Evolutionary conservation across 2,888 invertebrate species (phyloP).

Genomic region (Branchellion lobata): DNA sequence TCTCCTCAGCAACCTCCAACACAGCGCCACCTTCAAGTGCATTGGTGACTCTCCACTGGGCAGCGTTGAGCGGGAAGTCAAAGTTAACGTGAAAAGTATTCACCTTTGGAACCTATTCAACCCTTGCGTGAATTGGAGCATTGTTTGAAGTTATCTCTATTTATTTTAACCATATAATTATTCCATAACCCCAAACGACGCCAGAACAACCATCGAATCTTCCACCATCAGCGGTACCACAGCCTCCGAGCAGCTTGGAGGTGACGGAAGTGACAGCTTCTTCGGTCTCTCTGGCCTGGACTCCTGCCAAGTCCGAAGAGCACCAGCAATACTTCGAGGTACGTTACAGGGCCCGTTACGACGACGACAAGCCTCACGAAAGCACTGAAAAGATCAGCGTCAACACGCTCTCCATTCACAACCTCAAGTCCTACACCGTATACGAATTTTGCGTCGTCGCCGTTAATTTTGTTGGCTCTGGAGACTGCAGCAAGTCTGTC

Average conservation of each 20-base stretch:
- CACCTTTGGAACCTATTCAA: not conserved
- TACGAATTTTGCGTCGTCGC: constrained; percentile 30
- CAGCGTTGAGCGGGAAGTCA: constrained; percentile 20
- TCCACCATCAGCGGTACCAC: constrained; percentile 17
- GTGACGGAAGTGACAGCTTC: constrained; percentile 32
- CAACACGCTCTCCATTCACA: not conserved
- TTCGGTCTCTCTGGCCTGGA: constrained; percentile 28
- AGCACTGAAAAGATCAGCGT: not conserved
- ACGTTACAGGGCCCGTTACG: constrained; percentile 12
- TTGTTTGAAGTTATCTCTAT: too few species aligned
- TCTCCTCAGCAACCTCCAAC: not conserved
- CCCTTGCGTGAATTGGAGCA: too few species aligned
- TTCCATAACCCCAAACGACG: too few species aligned
- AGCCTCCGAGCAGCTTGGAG: constrained; percentile 16
- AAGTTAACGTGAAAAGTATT: constrained; percentile 7
- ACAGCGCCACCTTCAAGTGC: constrained; percentile 7
- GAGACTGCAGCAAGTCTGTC: constrained; percentile 18
- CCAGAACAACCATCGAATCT: too few species aligned
- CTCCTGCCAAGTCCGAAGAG: not conserved
- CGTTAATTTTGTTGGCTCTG: constrained; percentile 15
- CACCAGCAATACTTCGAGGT: not conserved
- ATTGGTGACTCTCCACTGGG: constrained; percentile 6
- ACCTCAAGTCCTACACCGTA: constrained; percentile 29
- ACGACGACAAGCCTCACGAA: not conserved
- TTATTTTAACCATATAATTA: too few species aligned